Conservation (phyloP, 2,888 invertebrate species). For the Chymomyza caudatula region DNA sequence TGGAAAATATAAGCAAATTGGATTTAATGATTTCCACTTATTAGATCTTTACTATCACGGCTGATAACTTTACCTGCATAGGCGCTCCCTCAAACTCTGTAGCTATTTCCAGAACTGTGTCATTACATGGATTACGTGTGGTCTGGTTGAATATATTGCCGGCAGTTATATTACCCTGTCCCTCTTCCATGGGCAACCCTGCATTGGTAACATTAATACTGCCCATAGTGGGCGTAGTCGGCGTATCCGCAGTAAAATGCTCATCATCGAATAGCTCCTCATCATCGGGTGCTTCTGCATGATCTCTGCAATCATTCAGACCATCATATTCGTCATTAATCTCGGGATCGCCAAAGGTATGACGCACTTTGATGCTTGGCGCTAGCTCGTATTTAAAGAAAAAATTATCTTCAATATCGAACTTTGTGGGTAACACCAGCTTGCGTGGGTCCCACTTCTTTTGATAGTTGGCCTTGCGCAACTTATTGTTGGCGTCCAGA, state of each 20-base stretch:
- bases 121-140: constrained; percentile 39
- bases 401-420: constrained; percentile 63
- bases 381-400: constrained; percentile 69
- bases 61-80: constrained; percentile 78
- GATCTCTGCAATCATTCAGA: constrained; percentile 29
- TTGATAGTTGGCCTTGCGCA: constrained; percentile 72
- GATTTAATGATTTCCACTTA: too few relatives aligned
- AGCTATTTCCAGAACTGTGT: constrained; percentile 77
- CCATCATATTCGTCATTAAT: constrained; percentile 80
- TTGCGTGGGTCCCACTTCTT: constrained; percentile 78
- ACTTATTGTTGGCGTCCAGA: constrained; percentile 64
- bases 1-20: constrained; percentile 28
- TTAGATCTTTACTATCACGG: too few relatives aligned
- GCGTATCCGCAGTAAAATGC: constrained; percentile 35
- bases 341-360: constrained; percentile 38
- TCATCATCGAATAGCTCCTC: constrained; percentile 59
- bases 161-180: constrained; percentile 19
- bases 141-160: constrained; percentile 61
- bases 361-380: constrained; percentile 64
- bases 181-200: neutral
- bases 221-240: constrained; percentile 12
- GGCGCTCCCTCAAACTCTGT: constrained; percentile 84
- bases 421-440: constrained; percentile 74
- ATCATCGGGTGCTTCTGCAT: constrained; percentile 34
- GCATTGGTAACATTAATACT: constrained; percentile 15